Evolutionary conservation across 2,888 invertebrate species (phyloP), one percentile per base, ranked within the genome.

Genomic region (Drosophila hamatofila): DNA sequence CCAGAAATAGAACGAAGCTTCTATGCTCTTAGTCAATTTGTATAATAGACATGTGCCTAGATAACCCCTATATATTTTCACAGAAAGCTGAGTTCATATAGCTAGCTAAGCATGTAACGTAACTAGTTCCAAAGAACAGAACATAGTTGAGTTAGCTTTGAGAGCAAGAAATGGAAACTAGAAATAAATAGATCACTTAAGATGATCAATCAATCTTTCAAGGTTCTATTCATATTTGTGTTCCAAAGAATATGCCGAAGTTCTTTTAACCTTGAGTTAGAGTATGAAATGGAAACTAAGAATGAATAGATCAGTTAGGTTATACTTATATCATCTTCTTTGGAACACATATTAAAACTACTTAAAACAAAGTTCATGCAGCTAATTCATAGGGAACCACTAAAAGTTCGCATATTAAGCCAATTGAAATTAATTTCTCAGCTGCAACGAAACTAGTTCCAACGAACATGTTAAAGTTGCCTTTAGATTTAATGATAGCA

Each of bases 21-120:
- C 27, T 25, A 58, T 61, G 23, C 64, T 9, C 61, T 71, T 42
- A 39, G 21, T 0, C 37, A 11, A 37, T 14, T 39, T 14, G 49
- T n/a, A 1, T 1, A 16, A 23, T 16, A 14, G 51, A 51, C 8
- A 23, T 33, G 14, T 18, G 30, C 1, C n/a, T 6, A 14, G 21
- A 14, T 21, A 14, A 2, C 33, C 33, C 6, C 1, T n/a, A 27
- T 25, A 16, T 25, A 9, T 21, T 41, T 41, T 4, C 11, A 37
- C 16, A 16, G 16, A 7, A 37, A 7, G 7, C 2, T 7, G 16
- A 37, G 12, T 1, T 12, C 12, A 0, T 11, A 33, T 33, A 33
- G 33, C 33, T 33, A 12, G 35, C 37, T 37, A 16, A 16, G 16
- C 2, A 5, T 35, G 16, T 16, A 5, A 35, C 5, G 11, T 18